Base-by-base conservation (phyloP, 1,140 invertebrate genomes). In the Leptinotarsa undecemlineata region DNA sequence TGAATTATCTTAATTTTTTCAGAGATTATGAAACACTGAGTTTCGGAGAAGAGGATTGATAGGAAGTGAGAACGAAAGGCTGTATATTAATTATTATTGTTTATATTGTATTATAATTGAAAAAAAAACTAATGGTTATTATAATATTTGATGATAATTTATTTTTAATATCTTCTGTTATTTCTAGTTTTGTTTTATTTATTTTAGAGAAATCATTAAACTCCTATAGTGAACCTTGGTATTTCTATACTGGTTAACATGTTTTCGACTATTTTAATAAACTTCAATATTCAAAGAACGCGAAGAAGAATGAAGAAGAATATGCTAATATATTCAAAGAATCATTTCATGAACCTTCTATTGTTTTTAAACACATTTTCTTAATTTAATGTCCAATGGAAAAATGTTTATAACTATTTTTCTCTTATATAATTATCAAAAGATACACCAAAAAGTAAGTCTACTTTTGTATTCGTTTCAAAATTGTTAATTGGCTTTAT, bases 21-120 rank as follows among this genome's bases (percentile, higher is more conserved):
- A 81, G 80, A 81, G 74, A 76, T 72, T 61, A 77, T 77, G 73
- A 57, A 57, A 57, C 51, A 57, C 47, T 26, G 17, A 42, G 17
- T 72, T 63, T 57, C 51, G 1, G 74, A 80, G 69, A 76, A 80
- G 73, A 74, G 75, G 74, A 79, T 71, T 77, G 76, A 61, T 70
- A 20, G 71, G 72, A 74, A 76, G 80, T 81, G 81, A 82, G 81
- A 82, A 82, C 71, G 81, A 81, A 82, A 76, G 81, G 81, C 81
- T 82, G 81, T 82, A 82, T 82, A 79, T 74, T 77, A 76, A 76
- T 78, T 76, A 79, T 78, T 77, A 80, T 80, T 82, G 80, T 82
- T 82, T 82, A 82, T 82, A 81, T 81, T 82, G 81, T 82, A 81
- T 81, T 76, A 79, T 82, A 82, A 76, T 80, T 79, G 66, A 77